A percentile compares a stretch with the other conserved stretches of the same genome.
These are phyloP conservation scores for Bimastos eiseni DNA, from an alignment of 2,888 invertebrate genomes.

Conservation along the genomic window DNA sequence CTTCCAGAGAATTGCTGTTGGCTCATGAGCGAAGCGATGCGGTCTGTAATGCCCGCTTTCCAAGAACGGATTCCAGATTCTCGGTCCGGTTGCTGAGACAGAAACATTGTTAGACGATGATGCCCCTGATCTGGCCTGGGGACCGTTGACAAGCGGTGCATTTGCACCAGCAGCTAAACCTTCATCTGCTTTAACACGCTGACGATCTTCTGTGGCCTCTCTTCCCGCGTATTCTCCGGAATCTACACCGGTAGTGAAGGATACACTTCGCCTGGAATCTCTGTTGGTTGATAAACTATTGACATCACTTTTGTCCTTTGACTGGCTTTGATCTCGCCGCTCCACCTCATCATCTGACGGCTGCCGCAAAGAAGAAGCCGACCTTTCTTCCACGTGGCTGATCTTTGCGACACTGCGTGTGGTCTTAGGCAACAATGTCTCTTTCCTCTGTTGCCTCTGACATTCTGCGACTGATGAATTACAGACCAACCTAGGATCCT, in stretches of 20 bases:
- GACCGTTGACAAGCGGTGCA: background rate
- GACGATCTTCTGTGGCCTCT: background rate
- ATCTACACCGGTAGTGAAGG: background rate
- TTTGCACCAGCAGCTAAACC: background rate
- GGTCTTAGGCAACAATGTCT: background rate
- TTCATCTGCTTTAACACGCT: background rate
- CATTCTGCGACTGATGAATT: no score
- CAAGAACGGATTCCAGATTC: constrained; percentile 22
- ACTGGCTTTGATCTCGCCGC: background rate
- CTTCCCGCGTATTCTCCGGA: background rate
- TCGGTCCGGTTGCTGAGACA: background rate
- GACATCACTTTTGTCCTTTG: background rate
- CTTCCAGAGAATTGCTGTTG: background rate
- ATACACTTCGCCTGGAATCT: background rate
- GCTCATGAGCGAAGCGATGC: no score
- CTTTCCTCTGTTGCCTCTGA: background rate
- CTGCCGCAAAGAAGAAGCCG: no score
- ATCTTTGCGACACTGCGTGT: background rate
- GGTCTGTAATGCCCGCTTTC: background rate
- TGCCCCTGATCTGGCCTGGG: background rate
- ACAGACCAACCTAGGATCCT: background rate
- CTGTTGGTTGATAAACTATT: background rate
- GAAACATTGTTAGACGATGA: background rate
- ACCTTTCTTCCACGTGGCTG: constrained; percentile 3
- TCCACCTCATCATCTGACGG: background rate